These are phyloP conservation scores for Dolichopus griseipennis DNA, from an alignment of 2,888 invertebrate genomes.

Conservation along the genomic window DNA sequence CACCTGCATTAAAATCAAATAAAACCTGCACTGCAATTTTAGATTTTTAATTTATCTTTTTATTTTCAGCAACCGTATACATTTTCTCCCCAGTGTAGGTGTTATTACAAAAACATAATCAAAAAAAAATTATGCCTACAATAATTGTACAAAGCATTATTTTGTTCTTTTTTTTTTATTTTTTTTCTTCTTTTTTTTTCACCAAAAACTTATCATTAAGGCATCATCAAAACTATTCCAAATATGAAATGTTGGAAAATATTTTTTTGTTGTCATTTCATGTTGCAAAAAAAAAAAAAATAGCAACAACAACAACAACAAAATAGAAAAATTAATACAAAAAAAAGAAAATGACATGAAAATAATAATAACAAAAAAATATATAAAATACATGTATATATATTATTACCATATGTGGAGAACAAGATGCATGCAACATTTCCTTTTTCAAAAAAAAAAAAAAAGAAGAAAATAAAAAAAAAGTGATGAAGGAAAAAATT, in stretches of 20 bases:
- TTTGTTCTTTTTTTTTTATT: not conserved
- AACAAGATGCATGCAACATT: not conserved
- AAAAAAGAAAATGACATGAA: no score
- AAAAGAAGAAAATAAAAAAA: no score
- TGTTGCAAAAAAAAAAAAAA: not conserved
- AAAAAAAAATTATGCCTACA: not conserved
- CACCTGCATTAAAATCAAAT: no score
- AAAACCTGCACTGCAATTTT: no score
- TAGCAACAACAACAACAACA: not conserved
- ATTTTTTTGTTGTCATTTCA: not conserved
- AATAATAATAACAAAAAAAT: not conserved
- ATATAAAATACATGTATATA: not conserved
- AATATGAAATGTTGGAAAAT: not conserved
- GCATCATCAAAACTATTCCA: slow-evolving; percentile 6
- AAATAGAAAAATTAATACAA: no score
- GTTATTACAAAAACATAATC: not conserved
- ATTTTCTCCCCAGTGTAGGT: no score
- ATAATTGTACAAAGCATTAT: not conserved
- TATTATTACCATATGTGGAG: not conserved
- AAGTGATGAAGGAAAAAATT: no score
- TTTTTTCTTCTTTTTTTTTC: no score
- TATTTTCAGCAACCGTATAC: no score
- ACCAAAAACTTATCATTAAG: not conserved
- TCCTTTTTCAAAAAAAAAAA: not conserved
- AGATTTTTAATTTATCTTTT: no score